Base-by-base conservation (phyloP, 2,113 vertebrate genomes). In the Bos javanicus region DNA sequence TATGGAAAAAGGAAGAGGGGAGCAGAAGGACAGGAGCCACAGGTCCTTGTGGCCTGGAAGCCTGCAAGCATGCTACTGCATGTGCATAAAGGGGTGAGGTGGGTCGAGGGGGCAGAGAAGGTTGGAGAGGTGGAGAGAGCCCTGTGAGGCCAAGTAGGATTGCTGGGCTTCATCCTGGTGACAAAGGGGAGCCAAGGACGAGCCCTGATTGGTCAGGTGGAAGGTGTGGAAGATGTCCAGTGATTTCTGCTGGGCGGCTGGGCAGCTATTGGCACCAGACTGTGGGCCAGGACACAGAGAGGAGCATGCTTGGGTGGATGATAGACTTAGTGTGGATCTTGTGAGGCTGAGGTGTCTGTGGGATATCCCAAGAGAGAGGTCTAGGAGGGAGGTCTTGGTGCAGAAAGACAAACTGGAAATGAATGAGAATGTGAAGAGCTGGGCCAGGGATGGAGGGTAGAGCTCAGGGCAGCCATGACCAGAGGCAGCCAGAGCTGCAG, bases 151-250 rank as follows among this genome's bases (percentile, higher is more conserved):
- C 62, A 33, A 60, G 33, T 11, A 1, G 87, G 39, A 23, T 54
- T 28, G 25, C 36, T 57, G 52, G 1, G 21, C 43, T 85, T n/a
- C 39, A 10, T 21, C 64, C 46, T 76, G 43, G 56, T 36, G 48
- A 46, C 30, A 9, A 43, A 74, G 19, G 36, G 30, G 36, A 36
- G n/a, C 39, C 50, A 48, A 19, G 76, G 39, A 8, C 19, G n/a
- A 52, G n/a, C 54, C 56, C 56, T 15, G 17, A 25, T 12, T 23
- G 67, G n/a, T 39, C 0, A 7, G 3, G 33, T 54, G 46, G 2
- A n/a, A 12, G 23, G 39, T 13, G 23, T 17, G 56, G 2, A n/a
- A 7, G 25, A 43, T 17, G 71, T 56, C 43, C 52, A 43, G 0
- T 12, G n/a, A 26, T 19, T 28, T 94, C 56, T 39, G 17, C 71